Evolutionary conservation across 2,888 invertebrate species (phyloP), one percentile per base, ranked within the genome.

Genomic region (Epistrophe grossulariae): DNA sequence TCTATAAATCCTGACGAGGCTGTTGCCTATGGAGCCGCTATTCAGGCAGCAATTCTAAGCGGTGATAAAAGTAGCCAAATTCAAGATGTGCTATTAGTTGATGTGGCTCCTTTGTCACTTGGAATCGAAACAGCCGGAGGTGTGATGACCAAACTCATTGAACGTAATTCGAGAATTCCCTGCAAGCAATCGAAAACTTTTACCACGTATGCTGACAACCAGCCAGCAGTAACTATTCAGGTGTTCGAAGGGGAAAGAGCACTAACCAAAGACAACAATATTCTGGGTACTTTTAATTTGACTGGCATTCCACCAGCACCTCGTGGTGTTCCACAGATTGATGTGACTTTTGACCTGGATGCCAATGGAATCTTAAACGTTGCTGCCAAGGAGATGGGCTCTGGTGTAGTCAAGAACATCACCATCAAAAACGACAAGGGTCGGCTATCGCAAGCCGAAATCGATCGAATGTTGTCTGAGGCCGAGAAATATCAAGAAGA

Each of bases 361-460:
- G 98, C 98, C 68, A 98, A 99, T 93, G 99, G 99, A 91, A 99
- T 99, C 93, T 94, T 99, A 87, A 97, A 97, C 91, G 98, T 98
- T 1, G 95, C 96, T 0, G 98, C 98, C 24, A 95, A 95, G 85
- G 95, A 95, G 88, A 94, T 94, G 92, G 94, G 95, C 90, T 94
- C 95, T 0, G 95, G 94, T 38, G 96, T 96, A 88, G 95, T 94
- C 85, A 96, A 95, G 92, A 95, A 96, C 90, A 97, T 97, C 87
- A 96, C 96, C 66, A 97, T 97, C 87, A 96, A 96, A 91, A 97
- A 97, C 93, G 96, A 97, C 93, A 96, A 95, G 90, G 97, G 97
- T 0, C 94, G 97, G 9, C 93, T 97, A 62, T 96, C 96, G 19
- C 96, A 97, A 91, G 95, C 95, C 9, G 97, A 97, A 17, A 97